Evolutionary conservation across 1,140 invertebrate species (phyloP), one percentile per base, ranked within the genome.

Genomic region (Hermetia illucens): DNA sequence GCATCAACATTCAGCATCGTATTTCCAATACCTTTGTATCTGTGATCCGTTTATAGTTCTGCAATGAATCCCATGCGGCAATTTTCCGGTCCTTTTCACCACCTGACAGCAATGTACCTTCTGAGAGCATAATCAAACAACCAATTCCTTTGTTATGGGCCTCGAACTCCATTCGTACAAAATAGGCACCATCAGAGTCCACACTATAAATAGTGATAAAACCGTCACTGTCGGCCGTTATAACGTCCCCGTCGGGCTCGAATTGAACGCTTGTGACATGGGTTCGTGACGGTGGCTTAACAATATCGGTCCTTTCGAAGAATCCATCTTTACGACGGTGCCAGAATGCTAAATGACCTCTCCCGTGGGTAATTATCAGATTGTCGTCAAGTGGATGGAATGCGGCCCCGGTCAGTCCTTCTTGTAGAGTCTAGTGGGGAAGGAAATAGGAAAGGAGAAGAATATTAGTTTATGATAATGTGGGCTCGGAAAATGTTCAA

Each of bases 351-450:
- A 96, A 65, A 62, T 94, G 88, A 4, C 86, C 83, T 51, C 89
- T 87, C 6, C 92, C 92, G 51, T 90, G 88, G 1, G 87, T 92
- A 34, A 96, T 87, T 35, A 96, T 74, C 10, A 88, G 69, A 65
- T 92, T 92, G 55, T 92, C 86, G 50, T 95, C 90, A 5, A 85
- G 63, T 1, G 91, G 91, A 65, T 95, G 89, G 60, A 94, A 95
- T 3, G 85, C 82, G 1, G 84, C 86, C 0, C 87, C 88, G 1
- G 83, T 80, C 15, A 95, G 58, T 48, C 91, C 84, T 56, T 93
- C 86, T 66, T 89, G 83, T 36, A 88, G 64, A 1, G 82, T 87
- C 83, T 86, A n/a, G n/a, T n/a, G n/a, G n/a, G n/a, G n/a, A n/a
- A n/a, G n/a, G n/a, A n/a, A n/a, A n/a, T n/a, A n/a, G n/a, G n/a